These are phyloP conservation scores for Urocolius indicus DNA, from an alignment of 2,113 vertebrate genomes.

Conservation along the genomic window DNA sequence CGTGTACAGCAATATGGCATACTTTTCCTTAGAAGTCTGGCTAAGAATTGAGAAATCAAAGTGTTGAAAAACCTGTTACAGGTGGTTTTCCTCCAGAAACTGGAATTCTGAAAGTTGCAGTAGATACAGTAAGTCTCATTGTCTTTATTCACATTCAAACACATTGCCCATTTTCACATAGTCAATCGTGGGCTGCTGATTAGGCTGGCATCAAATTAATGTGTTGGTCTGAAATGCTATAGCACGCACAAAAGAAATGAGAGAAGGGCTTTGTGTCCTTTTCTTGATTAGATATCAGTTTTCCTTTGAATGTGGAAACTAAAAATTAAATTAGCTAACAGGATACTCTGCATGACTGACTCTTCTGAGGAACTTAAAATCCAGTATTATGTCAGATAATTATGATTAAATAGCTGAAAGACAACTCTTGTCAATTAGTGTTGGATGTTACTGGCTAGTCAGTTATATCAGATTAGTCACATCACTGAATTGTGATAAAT, in stretches of 20 bases:
- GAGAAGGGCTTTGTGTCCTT: not conserved
- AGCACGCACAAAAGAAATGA: not conserved
- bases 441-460: not conserved
- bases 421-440: not conserved
- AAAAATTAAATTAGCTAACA: slow-evolving; percentile 1
- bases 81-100: not conserved
- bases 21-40: not conserved
- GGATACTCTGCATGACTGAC: not conserved
- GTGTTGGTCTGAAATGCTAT: not conserved
- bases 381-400: not conserved
- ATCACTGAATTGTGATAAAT: not conserved
- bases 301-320: not conserved
- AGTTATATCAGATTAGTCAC: not conserved
- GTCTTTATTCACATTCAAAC: not conserved
- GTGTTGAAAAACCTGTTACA: not conserved
- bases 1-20: not conserved
- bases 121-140: not conserved
- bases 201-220: not conserved
- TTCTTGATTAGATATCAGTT: not conserved
- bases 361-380: not conserved
- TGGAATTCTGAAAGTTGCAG: not conserved
- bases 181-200: not conserved
- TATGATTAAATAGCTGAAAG: not conserved
- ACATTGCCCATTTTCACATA: not conserved
- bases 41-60: not conserved